Conservation (phyloP, 1,140 invertebrate species). For the Drosophila sulfurigaster region DNA sequence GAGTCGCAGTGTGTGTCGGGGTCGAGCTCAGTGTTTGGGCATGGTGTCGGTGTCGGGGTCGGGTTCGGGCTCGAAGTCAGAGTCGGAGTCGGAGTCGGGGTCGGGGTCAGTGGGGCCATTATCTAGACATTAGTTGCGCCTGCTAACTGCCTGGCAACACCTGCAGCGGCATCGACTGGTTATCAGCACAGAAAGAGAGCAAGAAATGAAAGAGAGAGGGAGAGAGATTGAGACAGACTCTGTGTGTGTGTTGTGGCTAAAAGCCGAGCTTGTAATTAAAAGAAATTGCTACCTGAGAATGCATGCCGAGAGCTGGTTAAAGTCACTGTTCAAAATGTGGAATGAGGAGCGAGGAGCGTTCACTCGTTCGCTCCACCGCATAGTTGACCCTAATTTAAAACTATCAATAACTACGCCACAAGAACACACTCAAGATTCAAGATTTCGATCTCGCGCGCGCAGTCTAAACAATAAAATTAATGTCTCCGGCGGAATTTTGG, state of each 20-base stretch:
- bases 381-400: slow-evolving; percentile 78
- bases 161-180: slow-evolving; percentile 60
- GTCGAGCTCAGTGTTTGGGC: not conserved
- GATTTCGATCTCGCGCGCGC: slow-evolving; percentile 74
- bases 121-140: slow-evolving; percentile 63
- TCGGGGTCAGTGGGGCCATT: slow-evolving; percentile 41
- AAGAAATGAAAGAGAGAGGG: not conserved
- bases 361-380: slow-evolving; percentile 42
- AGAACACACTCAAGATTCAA: slow-evolving; percentile 41
- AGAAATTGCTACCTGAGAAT: slow-evolving; percentile 63
- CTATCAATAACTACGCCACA: slow-evolving; percentile 72
- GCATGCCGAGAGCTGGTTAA: slow-evolving; percentile 28
- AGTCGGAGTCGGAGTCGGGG: slow-evolving; percentile 5
- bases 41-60: slow-evolving; percentile 3
- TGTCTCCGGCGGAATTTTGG: slow-evolving; percentile 59
- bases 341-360: slow-evolving; percentile 4
- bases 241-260: slow-evolving; percentile 19
- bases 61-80: slow-evolving; percentile 12
- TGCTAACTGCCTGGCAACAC: slow-evolving; percentile 72
- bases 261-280: slow-evolving; percentile 68
- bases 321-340: not conserved
- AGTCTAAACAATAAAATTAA: slow-evolving; percentile 81
- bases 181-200: slow-evolving; percentile 14
- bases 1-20: not conserved
- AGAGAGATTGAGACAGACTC: not conserved